Percentiles rank a stretch among this genome's conserved stretches.
Evolutionary conservation across 2,797 vertebrate species (phyloP).

Genomic region (Anableps anableps): DNA sequence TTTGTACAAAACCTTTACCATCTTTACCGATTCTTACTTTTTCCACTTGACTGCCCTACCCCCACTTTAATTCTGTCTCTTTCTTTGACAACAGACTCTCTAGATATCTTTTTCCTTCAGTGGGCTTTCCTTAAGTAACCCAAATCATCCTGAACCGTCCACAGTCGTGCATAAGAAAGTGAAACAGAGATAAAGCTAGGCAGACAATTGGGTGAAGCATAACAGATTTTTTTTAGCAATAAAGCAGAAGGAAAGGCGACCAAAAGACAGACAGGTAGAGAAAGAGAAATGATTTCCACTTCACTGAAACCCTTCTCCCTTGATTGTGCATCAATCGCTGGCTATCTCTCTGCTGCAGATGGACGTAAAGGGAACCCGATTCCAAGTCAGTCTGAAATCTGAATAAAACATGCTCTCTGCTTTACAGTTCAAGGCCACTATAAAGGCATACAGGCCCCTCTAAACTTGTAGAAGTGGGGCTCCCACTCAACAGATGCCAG

Average conservation of each 20-base stretch:
- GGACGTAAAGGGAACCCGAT: conserved; percentile 63
- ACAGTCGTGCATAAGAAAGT: conserved; percentile 9
- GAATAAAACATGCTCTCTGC: conserved; percentile 74
- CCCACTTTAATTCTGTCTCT: conserved; percentile 3
- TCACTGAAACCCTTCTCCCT: conserved; percentile 58
- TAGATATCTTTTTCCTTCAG: conserved; percentile 36
- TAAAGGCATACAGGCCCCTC: conserved; percentile 42
- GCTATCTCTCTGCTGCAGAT: conserved; percentile 73
- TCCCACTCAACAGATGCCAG: conserved; percentile 49
- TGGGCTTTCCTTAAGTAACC: conserved; percentile 31
- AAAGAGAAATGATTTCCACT: conserved; percentile 61
- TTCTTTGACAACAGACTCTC: conserved; percentile 48
- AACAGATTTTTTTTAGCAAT: conserved; percentile 37
- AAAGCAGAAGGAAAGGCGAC: conserved; percentile 26
- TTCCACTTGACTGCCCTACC: conserved; percentile 28
- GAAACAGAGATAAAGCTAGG: conserved; percentile 12
- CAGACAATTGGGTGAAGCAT: conserved; percentile 25
- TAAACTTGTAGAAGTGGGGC: conserved; percentile 45
- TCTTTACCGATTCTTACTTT: conserved; percentile 40
- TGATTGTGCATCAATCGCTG: conserved; percentile 75
- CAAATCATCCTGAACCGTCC: conserved; percentile 24
- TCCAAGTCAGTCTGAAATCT: conserved; percentile 70
- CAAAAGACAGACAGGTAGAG: conserved; percentile 15
- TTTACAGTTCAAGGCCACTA: conserved; percentile 67
- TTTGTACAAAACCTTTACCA: conserved; percentile 47